Conservation (phyloP, 2,888 invertebrate genomes). For the Aphodius sticticus region DNA sequence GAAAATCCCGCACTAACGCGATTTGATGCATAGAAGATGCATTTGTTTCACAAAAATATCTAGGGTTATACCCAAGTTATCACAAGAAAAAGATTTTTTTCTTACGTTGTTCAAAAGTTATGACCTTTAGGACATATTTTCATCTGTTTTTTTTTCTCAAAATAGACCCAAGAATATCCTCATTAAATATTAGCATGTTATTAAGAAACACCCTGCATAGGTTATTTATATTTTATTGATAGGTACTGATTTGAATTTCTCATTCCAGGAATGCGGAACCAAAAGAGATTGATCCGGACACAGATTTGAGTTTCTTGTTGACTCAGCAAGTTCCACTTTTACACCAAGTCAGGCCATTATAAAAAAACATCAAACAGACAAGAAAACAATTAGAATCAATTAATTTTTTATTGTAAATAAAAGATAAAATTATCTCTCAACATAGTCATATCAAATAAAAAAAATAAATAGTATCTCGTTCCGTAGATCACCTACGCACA, state of each 20-base stretch:
- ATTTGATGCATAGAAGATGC: no score
- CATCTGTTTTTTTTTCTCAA: no score
- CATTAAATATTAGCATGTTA: no score
- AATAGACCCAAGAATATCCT: no score
- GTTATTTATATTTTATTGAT: neutral
- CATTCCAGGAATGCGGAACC: constrained; percentile 64
- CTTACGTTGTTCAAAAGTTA: no score
- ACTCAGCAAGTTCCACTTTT: neutral
- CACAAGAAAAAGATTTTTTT: no score
- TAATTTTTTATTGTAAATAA: constrained; percentile 32
- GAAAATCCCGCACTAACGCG: no score
- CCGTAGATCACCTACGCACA: constrained; percentile 57
- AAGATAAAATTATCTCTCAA: constrained; percentile 25
- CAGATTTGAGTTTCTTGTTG: constrained; percentile 69
- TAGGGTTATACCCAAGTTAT: no score
- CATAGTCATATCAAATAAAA: constrained; percentile 28
- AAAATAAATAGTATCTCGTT: constrained; percentile 32
- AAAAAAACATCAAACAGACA: constrained; percentile 7
- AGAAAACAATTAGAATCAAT: neutral
- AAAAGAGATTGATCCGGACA: constrained; percentile 64
- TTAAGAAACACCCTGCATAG: no score
- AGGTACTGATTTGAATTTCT: constrained; percentile 29
- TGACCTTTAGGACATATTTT: no score
- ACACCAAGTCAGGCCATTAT: no score
- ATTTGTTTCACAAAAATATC: no score